Percentiles rank a stretch among this genome's conserved stretches.
Conservation (phyloP, 1,140 invertebrate genomes). For the Archivesica marissinica region DNA sequence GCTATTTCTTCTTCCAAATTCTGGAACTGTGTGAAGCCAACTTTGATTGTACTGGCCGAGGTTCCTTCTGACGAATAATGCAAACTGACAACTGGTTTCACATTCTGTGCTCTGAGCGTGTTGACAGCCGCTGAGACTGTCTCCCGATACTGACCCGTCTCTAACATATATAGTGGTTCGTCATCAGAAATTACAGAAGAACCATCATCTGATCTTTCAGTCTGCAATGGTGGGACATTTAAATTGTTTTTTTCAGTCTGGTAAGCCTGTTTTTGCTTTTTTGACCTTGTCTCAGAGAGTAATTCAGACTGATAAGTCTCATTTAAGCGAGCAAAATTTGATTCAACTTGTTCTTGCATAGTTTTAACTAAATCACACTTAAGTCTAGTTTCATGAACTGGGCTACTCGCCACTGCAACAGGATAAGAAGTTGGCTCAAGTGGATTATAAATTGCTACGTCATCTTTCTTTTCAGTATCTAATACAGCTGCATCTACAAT, state of each 20-base stretch:
- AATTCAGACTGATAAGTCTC: background rate
- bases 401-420: background rate
- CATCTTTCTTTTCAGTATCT: background rate
- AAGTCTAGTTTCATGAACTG: background rate
- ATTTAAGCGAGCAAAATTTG: background rate
- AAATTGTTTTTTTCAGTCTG: background rate
- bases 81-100: conserved; percentile 86
- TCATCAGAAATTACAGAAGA: background rate
- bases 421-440: conserved; percentile 16
- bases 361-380: background rate
- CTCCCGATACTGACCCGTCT: conserved; percentile 11
- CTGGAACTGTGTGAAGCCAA: conserved; percentile 77
- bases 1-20: conserved; percentile 69
- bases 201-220: background rate
- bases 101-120: conserved; percentile 40
- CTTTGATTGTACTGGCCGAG: conserved; percentile 75
- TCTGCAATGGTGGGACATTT: background rate
- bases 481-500: too few relatives aligned
- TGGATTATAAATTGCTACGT: background rate
- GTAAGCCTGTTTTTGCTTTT: background rate
- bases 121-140: conserved; percentile 49
- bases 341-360: background rate
- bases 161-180: conserved; percentile 16
- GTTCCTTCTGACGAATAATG: conserved; percentile 80
- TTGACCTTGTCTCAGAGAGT: background rate